These are phyloP conservation scores for Ariolimax columbianus DNA, from an alignment of 2,888 invertebrate genomes.

Conservation along the genomic window DNA sequence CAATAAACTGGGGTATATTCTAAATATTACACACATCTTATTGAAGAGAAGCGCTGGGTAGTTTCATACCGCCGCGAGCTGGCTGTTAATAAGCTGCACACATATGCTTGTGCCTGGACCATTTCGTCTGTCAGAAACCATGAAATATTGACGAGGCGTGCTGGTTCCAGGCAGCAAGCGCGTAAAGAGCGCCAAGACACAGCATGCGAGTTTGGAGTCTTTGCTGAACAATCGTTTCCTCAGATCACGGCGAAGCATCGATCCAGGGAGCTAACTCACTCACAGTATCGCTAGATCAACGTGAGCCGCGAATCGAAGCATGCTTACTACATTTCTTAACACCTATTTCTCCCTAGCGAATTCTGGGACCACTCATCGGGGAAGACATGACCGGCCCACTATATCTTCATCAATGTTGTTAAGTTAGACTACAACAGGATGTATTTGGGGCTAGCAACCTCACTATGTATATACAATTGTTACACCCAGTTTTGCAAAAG, in stretches of 20 bases:
- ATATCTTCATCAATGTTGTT: too few relatives aligned
- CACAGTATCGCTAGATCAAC: neutral
- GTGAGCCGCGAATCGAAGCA: neutral
- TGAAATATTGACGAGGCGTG: neutral
- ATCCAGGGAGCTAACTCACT: slow-evolving; percentile 19
- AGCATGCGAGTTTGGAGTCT: neutral
- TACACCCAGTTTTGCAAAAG: too few relatives aligned
- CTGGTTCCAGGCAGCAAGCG: neutral
- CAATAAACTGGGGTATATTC: too few relatives aligned
- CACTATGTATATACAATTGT: too few relatives aligned
- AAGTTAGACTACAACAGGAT: too few relatives aligned
- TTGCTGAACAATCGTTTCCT: neutral
- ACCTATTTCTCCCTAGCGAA: too few relatives aligned
- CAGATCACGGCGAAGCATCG: neutral
- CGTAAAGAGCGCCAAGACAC: neutral
- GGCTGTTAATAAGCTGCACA: neutral
- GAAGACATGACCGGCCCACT: too few relatives aligned
- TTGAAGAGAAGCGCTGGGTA: too few relatives aligned
- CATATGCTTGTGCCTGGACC: neutral
- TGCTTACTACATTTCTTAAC: too few relatives aligned
- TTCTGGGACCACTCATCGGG: too few relatives aligned
- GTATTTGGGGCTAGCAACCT: too few relatives aligned
- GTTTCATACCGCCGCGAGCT: neutral
- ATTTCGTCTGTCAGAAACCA: neutral
- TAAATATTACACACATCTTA: too few relatives aligned